Percentiles rank a stretch among this genome's conserved stretches.
These are phyloP conservation scores for Herminia tarsipennalis DNA, from an alignment of 2,888 invertebrate genomes.

Conservation along the genomic window DNA sequence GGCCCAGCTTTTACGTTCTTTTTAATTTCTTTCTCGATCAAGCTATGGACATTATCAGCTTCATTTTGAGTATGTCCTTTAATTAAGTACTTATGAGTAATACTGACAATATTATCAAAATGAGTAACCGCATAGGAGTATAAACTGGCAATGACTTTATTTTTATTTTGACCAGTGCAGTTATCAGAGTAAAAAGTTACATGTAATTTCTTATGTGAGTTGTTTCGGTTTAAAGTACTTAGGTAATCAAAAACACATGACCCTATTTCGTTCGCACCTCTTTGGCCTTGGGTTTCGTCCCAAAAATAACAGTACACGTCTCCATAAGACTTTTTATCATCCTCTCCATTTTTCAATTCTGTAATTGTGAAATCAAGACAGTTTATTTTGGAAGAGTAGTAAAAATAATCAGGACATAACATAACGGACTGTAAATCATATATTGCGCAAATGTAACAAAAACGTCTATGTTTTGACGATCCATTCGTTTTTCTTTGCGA, in stretches of 20 bases:
- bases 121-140: conserved; percentile 3
- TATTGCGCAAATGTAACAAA: not conserved
- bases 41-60: conserved; percentile 37
- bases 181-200: conserved; percentile 9
- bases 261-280: conserved; percentile 5
- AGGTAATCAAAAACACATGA: conserved; percentile 6
- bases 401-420: conserved; percentile 1
- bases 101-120: conserved; percentile 5
- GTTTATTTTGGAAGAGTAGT: conserved; percentile 3
- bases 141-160: conserved; percentile 1
- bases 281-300: conserved; percentile 5
- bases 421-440: conserved; percentile 2
- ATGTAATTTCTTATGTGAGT: not conserved
- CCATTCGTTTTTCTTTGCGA: not conserved
- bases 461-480: not conserved
- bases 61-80: conserved; percentile 8
- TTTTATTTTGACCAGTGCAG: conserved; percentile 7
- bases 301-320: conserved; percentile 7
- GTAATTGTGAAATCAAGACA: conserved; percentile 5
- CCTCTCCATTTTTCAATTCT: conserved; percentile 5
- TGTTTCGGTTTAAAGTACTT: not conserved
- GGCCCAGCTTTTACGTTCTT: conserved; percentile 39
- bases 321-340: conserved; percentile 3
- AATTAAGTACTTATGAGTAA: conserved; percentile 4
- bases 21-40: conserved; percentile 47